phyloP scores from a whole-genome alignment of 2,113 vertebrate species.

The Cyrtonyx montezumae region DNA sequence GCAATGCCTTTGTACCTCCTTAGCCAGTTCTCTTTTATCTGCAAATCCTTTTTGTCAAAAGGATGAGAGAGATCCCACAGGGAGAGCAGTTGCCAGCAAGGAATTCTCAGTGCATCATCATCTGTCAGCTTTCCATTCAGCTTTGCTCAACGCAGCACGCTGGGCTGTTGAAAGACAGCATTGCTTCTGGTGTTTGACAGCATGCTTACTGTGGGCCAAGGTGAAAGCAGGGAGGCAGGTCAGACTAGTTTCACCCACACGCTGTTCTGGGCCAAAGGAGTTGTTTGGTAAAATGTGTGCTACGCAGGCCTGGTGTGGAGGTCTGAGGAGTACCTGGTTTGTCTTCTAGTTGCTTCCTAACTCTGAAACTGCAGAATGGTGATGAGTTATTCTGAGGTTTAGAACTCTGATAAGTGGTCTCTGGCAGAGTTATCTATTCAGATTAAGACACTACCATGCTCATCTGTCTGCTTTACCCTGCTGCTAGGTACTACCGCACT shows the following conservation, averaged over 20 bases:
- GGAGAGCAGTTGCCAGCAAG: background rate
- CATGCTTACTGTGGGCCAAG: background rate
- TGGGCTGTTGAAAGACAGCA: background rate
- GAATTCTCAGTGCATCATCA: background rate
- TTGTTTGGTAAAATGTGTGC: background rate
- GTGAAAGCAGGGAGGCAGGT: slow-evolving; percentile 37
- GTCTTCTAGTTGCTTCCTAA: background rate
- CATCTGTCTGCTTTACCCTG: background rate
- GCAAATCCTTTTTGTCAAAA: background rate
- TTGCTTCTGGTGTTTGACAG: slow-evolving; percentile 15
- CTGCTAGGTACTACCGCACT: background rate
- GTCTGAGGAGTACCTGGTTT: background rate
- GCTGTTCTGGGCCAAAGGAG: background rate
- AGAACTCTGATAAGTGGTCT: background rate
- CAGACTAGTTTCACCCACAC: slow-evolving; percentile 44
- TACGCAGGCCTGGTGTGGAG: background rate
- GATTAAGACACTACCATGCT: background rate
- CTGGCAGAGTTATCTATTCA: background rate
- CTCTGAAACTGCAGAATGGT: background rate
- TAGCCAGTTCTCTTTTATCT: background rate
- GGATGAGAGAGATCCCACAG: background rate
- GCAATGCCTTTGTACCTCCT: background rate
- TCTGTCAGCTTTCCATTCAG: background rate
- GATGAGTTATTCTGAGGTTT: background rate
- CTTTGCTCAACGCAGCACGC: rapidly evolving